A percentile compares a stretch with the other conserved stretches of the same genome.
phyloP scores from a whole-genome alignment of 2,888 invertebrate species.

The Dyspetes luteomarginatus region DNA sequence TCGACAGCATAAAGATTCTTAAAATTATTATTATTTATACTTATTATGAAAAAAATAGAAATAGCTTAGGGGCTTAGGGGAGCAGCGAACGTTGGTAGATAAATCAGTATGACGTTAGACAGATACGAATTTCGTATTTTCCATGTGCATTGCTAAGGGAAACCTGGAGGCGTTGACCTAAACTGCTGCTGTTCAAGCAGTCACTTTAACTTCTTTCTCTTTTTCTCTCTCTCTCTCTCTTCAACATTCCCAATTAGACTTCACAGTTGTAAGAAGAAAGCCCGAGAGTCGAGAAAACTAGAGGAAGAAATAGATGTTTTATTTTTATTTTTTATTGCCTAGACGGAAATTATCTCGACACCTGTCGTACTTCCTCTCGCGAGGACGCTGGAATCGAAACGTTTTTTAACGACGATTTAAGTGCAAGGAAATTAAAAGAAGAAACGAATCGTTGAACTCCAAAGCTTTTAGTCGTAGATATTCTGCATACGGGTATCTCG shows the following conservation, averaged over 20 bases:
- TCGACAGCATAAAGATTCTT: no score
- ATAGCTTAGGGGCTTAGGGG: no score
- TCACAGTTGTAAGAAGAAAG: neutral
- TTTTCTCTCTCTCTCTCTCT: neutral
- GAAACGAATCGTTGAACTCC: neutral
- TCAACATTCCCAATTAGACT: neutral
- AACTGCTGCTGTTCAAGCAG: neutral
- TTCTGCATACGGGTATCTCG: neutral
- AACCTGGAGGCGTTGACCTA: neutral
- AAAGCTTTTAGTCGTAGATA: conserved; percentile 37
- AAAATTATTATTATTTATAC: no score
- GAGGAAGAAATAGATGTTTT: conserved; percentile 5
- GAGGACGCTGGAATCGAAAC: neutral
- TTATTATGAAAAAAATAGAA: no score
- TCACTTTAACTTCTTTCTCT: neutral
- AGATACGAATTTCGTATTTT: neutral
- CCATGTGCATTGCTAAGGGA: neutral
- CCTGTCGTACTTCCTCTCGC: conserved; percentile 33
- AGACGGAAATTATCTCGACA: conserved; percentile 34
- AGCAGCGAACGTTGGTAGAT: no score
- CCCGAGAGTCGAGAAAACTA: neutral
- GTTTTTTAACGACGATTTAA: conserved; percentile 16
- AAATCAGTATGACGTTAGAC: no score
- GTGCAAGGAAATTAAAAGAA: conserved; percentile 6
- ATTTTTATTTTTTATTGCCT: conserved; percentile 16